These are phyloP conservation scores for Phytoseiulus persimilis DNA, from an alignment of 2,888 invertebrate species.

Conservation along the genomic window DNA sequence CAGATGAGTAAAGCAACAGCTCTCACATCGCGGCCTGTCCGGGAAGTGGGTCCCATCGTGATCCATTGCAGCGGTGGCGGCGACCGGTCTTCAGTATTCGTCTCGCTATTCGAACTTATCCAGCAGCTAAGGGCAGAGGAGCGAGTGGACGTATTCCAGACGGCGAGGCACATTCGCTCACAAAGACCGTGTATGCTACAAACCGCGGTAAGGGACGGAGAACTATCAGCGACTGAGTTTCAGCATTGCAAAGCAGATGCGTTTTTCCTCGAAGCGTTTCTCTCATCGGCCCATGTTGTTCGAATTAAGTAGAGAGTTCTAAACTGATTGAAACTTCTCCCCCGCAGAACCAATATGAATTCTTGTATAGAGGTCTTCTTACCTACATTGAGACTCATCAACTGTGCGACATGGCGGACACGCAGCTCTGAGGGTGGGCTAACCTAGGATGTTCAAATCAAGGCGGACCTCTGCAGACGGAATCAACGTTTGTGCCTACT, in stretches of 20 bases:
- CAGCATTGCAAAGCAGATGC: no score
- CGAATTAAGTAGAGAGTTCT: no score
- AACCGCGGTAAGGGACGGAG: conserved; percentile 62
- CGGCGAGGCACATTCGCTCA: conserved; percentile 70
- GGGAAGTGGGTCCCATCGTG: conserved; percentile 61
- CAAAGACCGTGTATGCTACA: conserved; percentile 75
- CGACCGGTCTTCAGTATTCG: conserved; percentile 79
- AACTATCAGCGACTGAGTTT: neutral
- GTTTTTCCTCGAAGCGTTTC: no score
- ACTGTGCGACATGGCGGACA: conserved; percentile 46
- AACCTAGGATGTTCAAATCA: conserved; percentile 37
- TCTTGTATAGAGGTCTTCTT: conserved; percentile 76
- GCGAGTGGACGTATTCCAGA: conserved; percentile 75
- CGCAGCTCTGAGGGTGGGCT: conserved; percentile 44
- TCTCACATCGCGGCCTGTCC: neutral
- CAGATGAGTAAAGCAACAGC: conserved; percentile 32
- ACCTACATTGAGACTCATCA: conserved; percentile 46
- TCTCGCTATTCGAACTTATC: conserved; percentile 73
- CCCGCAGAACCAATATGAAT: conserved; percentile 77
- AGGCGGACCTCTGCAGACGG: conserved; percentile 6
- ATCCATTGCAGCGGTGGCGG: conserved; percentile 74
- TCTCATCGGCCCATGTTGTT: no score
- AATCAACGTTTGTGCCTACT: neutral
- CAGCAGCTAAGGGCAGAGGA: conserved; percentile 74
- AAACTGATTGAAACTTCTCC: neutral